Base-by-base conservation (phyloP, 2,888 invertebrate species). In the Drosophila mayaguana region DNA sequence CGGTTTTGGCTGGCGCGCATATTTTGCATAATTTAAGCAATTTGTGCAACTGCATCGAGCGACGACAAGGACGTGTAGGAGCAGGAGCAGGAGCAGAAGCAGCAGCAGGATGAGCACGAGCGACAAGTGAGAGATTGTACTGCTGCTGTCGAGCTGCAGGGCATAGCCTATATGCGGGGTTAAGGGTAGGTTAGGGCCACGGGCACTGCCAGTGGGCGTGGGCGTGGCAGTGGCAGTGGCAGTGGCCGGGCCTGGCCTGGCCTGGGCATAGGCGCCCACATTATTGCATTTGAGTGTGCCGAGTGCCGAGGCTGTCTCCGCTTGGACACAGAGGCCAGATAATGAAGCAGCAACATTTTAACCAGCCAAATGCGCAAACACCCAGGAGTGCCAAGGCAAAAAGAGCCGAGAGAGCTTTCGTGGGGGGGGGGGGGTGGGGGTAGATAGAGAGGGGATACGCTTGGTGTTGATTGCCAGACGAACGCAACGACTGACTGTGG, bases 11-110 rank as follows among this genome's bases (percentile, higher is more conserved):
- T 83, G 83, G 83, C 83, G 83, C 88, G 85, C 89, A 87, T 83
- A 87, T 87, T 90, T 88, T 89, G 89, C 89, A 89, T 89, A 90
- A 89, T 89, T 89, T 88, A 89, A 90, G 89, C 89, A 89, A 89
- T 89, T 87, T 89, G 88, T 84, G 85, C 86, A 83, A 69, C 83
- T 75, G 81, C 80, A 85, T 73, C 67, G 71, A 53, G 73, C 71
- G 82, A 72, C 66, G 72, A 68, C 73, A 3, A 32, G 32, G 72
- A 25, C 46, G 34, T 2, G 8, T 65, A 53, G 73, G 9, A 32
- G 67, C 84, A 72, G 66, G 70, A 67, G 71, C 0, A 8, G 32
- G 71, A 25, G 16, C 28, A 32, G 9, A 66, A 53, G 73, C 2
- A 32, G 67, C 81, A 72, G 66, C 66, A 68, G 32, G 71, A 16